Percentiles rank a stretch among this genome's conserved stretches.
These are phyloP conservation scores for Malurus elegans DNA, from an alignment of 2,113 vertebrate genomes.

Conservation along the genomic window DNA sequence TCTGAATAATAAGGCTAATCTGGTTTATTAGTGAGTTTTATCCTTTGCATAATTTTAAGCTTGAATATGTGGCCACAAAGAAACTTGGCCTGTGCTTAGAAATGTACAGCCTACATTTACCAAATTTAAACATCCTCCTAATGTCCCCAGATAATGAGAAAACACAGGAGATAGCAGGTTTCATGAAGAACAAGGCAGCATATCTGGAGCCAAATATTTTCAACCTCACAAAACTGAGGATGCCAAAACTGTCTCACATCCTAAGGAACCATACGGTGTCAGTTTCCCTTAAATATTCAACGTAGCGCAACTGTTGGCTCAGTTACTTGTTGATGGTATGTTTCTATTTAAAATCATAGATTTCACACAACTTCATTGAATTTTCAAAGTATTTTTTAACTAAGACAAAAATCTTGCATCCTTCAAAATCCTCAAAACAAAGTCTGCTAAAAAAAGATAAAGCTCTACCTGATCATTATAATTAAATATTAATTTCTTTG, in stretches of 20 bases:
- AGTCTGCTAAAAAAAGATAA: not conserved
- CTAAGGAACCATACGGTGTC: not conserved
- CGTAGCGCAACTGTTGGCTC: not conserved
- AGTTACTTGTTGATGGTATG: not conserved
- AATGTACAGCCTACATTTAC: not conserved
- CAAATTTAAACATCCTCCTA: not conserved
- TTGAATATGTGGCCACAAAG: not conserved
- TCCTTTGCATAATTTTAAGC: not conserved
- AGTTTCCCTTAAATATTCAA: not conserved
- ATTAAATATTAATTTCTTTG: not conserved
- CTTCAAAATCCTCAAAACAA: not conserved
- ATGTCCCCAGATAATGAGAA: not conserved
- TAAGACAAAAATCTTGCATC: not conserved
- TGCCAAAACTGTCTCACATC: constrained; percentile 5
- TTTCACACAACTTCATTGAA: not conserved
- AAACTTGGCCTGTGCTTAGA: not conserved
- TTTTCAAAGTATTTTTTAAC: not conserved
- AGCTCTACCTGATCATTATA: not conserved
- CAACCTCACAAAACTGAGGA: not conserved
- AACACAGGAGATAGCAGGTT: not conserved
- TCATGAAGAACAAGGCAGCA: not conserved
- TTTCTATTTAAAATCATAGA: constrained; percentile 5
- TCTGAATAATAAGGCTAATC: not conserved
- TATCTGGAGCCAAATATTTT: not conserved
- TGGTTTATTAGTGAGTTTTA: not conserved